These are phyloP conservation scores for Microctenopoma stevenorrisi DNA, from an alignment of 2,797 vertebrate species.

Conservation along the genomic window DNA sequence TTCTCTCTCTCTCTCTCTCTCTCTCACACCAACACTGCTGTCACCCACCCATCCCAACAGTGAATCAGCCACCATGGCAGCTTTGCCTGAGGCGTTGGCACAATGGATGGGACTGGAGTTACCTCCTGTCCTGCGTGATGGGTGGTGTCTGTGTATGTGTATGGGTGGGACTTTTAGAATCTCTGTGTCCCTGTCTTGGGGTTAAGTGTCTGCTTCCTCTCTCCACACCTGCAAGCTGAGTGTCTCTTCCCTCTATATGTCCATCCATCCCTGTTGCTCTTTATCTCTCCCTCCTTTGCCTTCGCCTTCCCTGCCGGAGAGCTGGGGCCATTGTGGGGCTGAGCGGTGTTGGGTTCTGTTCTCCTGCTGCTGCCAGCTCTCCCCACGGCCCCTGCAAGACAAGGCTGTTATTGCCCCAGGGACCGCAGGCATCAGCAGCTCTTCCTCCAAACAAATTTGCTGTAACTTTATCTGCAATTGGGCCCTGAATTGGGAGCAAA, in stretches of 20 bases:
- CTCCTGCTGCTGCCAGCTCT: slow-evolving; percentile 79
- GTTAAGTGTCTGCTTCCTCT: slow-evolving; percentile 86
- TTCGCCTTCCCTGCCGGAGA: slow-evolving; percentile 75
- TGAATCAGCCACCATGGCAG: slow-evolving; percentile 79
- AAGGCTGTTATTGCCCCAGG: slow-evolving; percentile 91
- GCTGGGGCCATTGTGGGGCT: slow-evolving; percentile 89
- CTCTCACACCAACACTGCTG: slow-evolving; percentile 78
- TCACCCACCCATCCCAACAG: slow-evolving; percentile 73
- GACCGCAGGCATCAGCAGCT: slow-evolving; percentile 93
- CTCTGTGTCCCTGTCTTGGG: slow-evolving; percentile 66
- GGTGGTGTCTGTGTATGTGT: slow-evolving; percentile 62
- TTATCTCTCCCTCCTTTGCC: slow-evolving; percentile 62
- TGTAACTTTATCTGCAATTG: slow-evolving; percentile 99
- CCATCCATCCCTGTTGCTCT: slow-evolving; percentile 77
- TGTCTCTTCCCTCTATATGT: slow-evolving; percentile 51
- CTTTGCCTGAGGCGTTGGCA: slow-evolving; percentile 81
- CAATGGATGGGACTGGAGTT: slow-evolving; percentile 83
- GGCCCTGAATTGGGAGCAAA: slow-evolving; percentile 92
- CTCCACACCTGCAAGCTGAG: slow-evolving; percentile 92
- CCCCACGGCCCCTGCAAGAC: slow-evolving; percentile 85
- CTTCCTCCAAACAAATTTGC: slow-evolving; percentile 99
- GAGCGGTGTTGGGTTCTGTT: slow-evolving; percentile 88
- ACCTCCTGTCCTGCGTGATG: slow-evolving; percentile 84
- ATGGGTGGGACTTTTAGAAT: slow-evolving; percentile 48
- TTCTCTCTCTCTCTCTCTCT: slow-evolving; percentile 58